Conservation (phyloP, 1,140 invertebrate species). For the Rhopalosiphum padi region DNA sequence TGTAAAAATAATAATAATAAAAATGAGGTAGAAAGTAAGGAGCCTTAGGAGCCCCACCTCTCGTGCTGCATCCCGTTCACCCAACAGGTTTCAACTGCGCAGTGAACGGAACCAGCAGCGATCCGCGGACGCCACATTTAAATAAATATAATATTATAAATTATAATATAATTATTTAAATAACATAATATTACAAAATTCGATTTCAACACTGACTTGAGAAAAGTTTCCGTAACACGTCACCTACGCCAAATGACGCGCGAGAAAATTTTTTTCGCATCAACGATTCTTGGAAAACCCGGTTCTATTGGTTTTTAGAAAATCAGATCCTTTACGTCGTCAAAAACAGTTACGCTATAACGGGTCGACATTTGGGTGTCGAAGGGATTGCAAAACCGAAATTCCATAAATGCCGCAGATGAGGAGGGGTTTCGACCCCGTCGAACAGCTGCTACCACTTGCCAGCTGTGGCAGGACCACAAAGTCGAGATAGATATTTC, state of each 20-base stretch:
- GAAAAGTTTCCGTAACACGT: background rate
- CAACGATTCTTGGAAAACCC: background rate
- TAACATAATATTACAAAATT: background rate
- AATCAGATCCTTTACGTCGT: background rate
- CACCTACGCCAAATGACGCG: background rate
- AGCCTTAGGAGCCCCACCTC: background rate
- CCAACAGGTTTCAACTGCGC: slow-evolving; percentile 30
- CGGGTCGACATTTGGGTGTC: background rate
- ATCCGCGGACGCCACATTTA: background rate
- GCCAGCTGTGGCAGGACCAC: background rate
- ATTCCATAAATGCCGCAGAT: background rate
- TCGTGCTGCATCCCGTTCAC: background rate
- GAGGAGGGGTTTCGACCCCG: background rate
- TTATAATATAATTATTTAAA: background rate
- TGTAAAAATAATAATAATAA: slow-evolving; percentile 14
- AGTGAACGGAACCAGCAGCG: background rate
- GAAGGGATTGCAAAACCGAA: background rate
- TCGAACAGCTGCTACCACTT: background rate
- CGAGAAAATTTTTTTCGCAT: background rate
- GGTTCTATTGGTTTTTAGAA: background rate
- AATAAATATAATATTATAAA: background rate
- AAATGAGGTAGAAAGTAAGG: slow-evolving; percentile 42
- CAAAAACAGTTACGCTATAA: background rate
- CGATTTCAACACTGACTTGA: background rate
- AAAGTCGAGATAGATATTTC: background rate